Percentiles rank a stretch among this genome's conserved stretches.
Evolutionary conservation across 1,140 invertebrate species (phyloP).

Genomic region (Zaprionus nigranus): DNA sequence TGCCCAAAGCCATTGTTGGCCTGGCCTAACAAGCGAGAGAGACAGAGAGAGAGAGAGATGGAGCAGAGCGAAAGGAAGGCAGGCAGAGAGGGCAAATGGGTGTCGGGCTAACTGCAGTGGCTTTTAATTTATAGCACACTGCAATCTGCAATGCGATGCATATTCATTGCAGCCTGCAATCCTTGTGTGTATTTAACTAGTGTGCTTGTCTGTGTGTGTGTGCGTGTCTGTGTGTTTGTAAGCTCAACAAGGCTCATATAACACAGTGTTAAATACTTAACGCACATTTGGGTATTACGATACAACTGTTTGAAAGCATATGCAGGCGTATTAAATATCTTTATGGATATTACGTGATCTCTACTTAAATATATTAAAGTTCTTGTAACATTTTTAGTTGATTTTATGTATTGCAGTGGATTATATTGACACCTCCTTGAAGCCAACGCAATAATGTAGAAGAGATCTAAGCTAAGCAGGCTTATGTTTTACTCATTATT

Average conservation of each 20-base stretch:
- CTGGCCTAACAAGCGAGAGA: not conserved
- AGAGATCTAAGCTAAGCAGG: too few relatives aligned
- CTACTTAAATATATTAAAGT: too few relatives aligned
- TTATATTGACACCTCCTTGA: too few relatives aligned
- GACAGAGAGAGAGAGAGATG: not conserved
- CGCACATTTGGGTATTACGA: not conserved
- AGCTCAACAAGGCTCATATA: constrained; percentile 3
- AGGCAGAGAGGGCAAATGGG: not conserved
- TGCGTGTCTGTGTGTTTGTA: not conserved
- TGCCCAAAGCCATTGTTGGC: not conserved
- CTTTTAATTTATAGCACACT: constrained; percentile 32
- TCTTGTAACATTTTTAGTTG: too few relatives aligned
- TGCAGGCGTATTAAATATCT: not conserved
- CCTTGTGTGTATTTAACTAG: constrained; percentile 5
- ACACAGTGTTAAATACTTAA: constrained; percentile 3
- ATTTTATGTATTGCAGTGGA: too few relatives aligned
- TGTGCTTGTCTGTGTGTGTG: not conserved
- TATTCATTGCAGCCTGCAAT: constrained; percentile 25
- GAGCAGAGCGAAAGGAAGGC: not conserved
- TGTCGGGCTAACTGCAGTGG: constrained; percentile 19
- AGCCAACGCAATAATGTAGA: too few relatives aligned
- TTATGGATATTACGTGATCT: not conserved
- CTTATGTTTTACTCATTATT: too few relatives aligned
- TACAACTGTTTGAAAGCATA: not conserved
- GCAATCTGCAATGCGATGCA: constrained; percentile 35